Evolutionary conservation across 2,797 vertebrate species (phyloP), one percentile per base, ranked within the genome.

Genomic region (Buphagus erythrorhynchus): DNA sequence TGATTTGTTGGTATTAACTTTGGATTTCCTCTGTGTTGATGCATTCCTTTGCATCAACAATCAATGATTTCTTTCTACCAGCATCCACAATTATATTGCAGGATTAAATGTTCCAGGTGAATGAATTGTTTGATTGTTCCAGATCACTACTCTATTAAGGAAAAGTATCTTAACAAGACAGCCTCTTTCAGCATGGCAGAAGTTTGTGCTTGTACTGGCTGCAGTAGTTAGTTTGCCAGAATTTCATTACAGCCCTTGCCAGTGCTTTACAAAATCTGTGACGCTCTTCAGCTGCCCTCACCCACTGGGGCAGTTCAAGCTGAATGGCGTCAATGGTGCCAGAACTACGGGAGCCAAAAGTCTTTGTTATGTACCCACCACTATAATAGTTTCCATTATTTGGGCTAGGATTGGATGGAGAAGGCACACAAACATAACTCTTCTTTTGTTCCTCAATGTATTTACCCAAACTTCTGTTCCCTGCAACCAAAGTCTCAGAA

Each of bases 321-420:
- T 97, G 97, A 95, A 97, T 94, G 46, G 97, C 97, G 75, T 97
- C 97, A 45, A 93, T 3, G 0, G 81, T 84, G 28, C 97, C 96
- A 57, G 87, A 93, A 72, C 25, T 51, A n/a, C 5, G 14, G 33
- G 97, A 97, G 51, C 96, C 97, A 77, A 96, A 96, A 54, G 46
- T 95, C 83, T 92, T 92, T 13, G 62, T 94, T 76, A 97, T 94
- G 66, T 96, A 96, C 26, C 97, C 96, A 28, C 97, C 97, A 16
- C 67, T 95, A 7, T 97, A 97, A 71, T 97, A 97, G 61, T 40
- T 96, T 33, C 96, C 97, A 13, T 95, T 95, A 13, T 88, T 96
- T 52, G 97, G 96, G 26, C 86, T 91, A 48, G 96, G 93, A 88
- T 97, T 95, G 46, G 96, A 96, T 79, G 93, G 97, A 43, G 97